phyloP scores from a whole-genome alignment of 2,113 vertebrate genomes.

The Carassius gibelio region DNA sequence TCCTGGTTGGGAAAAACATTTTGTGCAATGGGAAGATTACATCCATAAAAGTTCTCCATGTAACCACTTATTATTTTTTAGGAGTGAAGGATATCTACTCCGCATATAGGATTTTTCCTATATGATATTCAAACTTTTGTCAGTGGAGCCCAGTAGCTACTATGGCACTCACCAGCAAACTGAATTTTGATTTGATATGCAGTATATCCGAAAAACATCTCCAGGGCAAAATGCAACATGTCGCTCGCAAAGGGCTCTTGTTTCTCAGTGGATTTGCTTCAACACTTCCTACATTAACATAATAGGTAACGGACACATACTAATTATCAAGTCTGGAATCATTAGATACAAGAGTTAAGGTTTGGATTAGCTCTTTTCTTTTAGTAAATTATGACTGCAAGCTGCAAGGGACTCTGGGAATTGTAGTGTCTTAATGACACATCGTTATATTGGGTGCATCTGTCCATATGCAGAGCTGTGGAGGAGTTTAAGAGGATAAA shows the following conservation, averaged over 20 bases:
- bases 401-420: slow-evolving; percentile 22
- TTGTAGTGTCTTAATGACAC: slow-evolving; percentile 14
- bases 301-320: neutral
- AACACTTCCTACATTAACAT: neutral
- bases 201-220: neutral
- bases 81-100: too few relatives aligned
- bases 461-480: slow-evolving; percentile 11
- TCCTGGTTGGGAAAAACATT: too few relatives aligned
- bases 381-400: neutral
- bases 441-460: slow-evolving; percentile 3
- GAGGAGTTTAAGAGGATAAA: slow-evolving; percentile 13
- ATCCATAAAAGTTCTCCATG: too few relatives aligned
- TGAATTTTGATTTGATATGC: neutral
- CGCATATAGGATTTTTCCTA: too few relatives aligned
- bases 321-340: neutral
- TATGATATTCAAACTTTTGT: neutral
- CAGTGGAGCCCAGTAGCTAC: neutral
- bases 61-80: too few relatives aligned
- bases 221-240: neutral
- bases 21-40: too few relatives aligned
- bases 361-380: neutral
- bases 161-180: neutral
- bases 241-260: neutral
- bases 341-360: neutral
- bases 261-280: neutral